phyloP scores from a whole-genome alignment of 2,797 vertebrate species.

The Microchirus variegatus region DNA sequence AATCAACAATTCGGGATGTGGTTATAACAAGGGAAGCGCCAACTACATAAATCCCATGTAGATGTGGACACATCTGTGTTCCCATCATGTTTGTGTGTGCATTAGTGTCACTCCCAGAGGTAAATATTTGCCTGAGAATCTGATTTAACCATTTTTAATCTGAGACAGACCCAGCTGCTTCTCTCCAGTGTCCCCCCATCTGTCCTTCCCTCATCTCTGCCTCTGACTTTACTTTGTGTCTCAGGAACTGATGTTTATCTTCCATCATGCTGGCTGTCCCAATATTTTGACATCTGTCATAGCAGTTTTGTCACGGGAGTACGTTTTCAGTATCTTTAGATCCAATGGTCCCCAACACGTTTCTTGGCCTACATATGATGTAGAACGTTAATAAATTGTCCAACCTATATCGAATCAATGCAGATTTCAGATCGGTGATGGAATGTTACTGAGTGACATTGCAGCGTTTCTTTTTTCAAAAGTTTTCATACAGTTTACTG shows the following conservation, averaged over 20 bases:
- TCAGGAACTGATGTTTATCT: slow-evolving; percentile 34
- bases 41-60: slow-evolving; percentile 5
- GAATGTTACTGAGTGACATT: too few relatives aligned
- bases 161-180: slow-evolving; percentile 24
- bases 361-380: too few relatives aligned
- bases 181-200: slow-evolving; percentile 38
- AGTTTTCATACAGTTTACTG: too few relatives aligned
- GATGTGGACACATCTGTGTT: slow-evolving; percentile 2
- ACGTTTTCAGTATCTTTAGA: neutral
- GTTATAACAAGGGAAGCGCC: slow-evolving; percentile 12
- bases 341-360: too few relatives aligned
- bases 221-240: slow-evolving; percentile 21
- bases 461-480: too few relatives aligned
- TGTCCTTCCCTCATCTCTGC: slow-evolving; percentile 36
- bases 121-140: slow-evolving; percentile 30
- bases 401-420: too few relatives aligned
- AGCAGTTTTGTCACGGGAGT: slow-evolving; percentile 26
- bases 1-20: slow-evolving; percentile 5
- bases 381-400: too few relatives aligned
- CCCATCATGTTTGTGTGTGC: neutral
- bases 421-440: too few relatives aligned
- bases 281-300: slow-evolving; percentile 53
- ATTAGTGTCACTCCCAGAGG: slow-evolving; percentile 2
- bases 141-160: slow-evolving; percentile 42
- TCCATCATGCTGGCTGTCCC: slow-evolving; percentile 24